A percentile compares a stretch with the other conserved stretches of the same genome.
These are phyloP conservation scores for Bembecia ichneumoniformis DNA, from an alignment of 2,888 invertebrate genomes.

Conservation along the genomic window DNA sequence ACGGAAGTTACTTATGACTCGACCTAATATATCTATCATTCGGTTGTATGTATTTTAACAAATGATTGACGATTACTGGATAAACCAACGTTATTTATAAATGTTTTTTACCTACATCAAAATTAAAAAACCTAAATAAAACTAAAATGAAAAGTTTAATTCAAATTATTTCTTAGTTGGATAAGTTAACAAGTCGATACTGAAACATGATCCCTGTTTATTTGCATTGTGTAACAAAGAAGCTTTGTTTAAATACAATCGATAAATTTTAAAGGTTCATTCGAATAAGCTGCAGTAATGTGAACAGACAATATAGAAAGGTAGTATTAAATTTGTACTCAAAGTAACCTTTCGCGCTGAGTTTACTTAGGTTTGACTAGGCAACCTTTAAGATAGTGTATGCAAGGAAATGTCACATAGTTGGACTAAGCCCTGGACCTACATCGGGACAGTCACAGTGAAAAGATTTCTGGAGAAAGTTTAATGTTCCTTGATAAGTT, in stretches of 20 bases:
- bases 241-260: background rate
- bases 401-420: conserved; percentile 68
- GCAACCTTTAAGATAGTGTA: conserved; percentile 65
- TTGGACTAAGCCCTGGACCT: conserved; percentile 63
- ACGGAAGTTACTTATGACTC: too few species aligned
- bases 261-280: background rate
- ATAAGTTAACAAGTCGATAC: background rate
- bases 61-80: too few species aligned
- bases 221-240: background rate
- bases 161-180: background rate
- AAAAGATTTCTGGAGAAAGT: conserved; percentile 3
- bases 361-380: conserved; percentile 36
- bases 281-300: background rate
- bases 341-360: conserved; percentile 56
- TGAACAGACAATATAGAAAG: conserved; percentile 10
- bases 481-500: background rate
- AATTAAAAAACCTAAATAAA: too few species aligned
- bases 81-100: too few species aligned
- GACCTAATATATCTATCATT: too few species aligned
- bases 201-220: background rate
- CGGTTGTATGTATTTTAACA: too few species aligned
- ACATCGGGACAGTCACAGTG: conserved; percentile 31
- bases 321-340: conserved; percentile 58
- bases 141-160: conserved; percentile 1
- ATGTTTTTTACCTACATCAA: too few species aligned